phyloP scores from a whole-genome alignment of 2,797 vertebrate genomes.

The Hozukius guyotensis region DNA sequence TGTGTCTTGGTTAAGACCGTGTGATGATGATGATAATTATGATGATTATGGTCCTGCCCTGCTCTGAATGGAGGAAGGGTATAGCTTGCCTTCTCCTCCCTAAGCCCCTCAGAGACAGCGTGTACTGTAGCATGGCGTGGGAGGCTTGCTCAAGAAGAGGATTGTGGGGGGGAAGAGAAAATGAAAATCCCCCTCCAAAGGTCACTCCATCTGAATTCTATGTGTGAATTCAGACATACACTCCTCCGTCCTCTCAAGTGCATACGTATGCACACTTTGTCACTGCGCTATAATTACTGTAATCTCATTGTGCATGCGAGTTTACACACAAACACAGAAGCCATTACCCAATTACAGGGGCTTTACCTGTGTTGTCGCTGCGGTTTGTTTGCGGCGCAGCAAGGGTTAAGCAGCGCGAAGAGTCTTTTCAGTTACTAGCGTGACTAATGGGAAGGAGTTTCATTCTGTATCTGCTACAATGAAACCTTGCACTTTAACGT shows the following conservation, averaged over 20 bases:
- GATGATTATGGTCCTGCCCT: conserved; percentile 64
- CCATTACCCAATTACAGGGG: conserved; percentile 14
- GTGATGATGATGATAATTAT: conserved; percentile 67
- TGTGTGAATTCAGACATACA: conserved; percentile 39
- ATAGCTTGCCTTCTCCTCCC: conserved; percentile 67
- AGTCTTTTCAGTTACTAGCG: conserved; percentile 79
- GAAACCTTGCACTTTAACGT: conserved; percentile 85
- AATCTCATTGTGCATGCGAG: background rate
- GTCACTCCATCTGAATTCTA: conserved; percentile 48
- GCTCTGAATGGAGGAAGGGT: conserved; percentile 67
- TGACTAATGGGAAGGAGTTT: conserved; percentile 86
- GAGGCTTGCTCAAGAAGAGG: conserved; percentile 63
- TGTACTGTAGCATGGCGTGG: conserved; percentile 64
- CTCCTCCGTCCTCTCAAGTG: conserved; percentile 11
- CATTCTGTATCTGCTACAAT: conserved; percentile 86
- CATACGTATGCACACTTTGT: background rate
- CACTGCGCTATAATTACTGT: conserved; percentile 2
- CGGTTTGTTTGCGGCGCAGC: conserved; percentile 50
- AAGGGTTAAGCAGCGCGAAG: conserved; percentile 77
- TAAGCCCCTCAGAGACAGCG: conserved; percentile 63
- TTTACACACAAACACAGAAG: conserved; percentile 17
- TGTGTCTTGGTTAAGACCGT: conserved; percentile 53
- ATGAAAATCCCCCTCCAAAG: conserved; percentile 50
- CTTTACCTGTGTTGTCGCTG: conserved; percentile 46
- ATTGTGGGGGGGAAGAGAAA: background rate